Percentiles rank a stretch among this genome's conserved stretches.
phyloP scores from a whole-genome alignment of 2,888 invertebrate genomes.

The Slavum lentiscoides region DNA sequence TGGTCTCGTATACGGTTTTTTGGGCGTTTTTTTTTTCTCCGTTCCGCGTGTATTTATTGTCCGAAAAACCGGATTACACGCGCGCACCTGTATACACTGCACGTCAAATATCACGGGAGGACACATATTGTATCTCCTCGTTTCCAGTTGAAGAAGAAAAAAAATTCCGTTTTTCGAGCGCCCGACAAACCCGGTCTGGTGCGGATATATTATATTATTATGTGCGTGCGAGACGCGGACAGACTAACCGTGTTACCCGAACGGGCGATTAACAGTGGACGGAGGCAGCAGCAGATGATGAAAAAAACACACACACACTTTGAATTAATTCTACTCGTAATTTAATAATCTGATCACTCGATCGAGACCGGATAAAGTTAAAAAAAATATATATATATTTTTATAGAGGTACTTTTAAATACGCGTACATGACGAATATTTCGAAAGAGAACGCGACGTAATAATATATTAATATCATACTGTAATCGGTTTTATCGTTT shows the following conservation, averaged over 20 bases:
- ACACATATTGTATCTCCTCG: slow-evolving; percentile 28
- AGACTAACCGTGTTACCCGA: slow-evolving; percentile 27
- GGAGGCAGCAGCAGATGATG: neutral
- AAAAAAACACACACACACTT: neutral
- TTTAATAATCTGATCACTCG: slow-evolving; percentile 17
- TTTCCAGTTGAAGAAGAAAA: too few species aligned
- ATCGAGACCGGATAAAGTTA: neutral
- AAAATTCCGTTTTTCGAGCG: too few species aligned
- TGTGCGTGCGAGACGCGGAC: too few species aligned
- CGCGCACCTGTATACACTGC: neutral
- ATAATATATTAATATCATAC: too few species aligned
- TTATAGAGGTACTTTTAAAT: too few species aligned
- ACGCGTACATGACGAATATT: too few species aligned
- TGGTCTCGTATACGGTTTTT: slow-evolving; percentile 40
- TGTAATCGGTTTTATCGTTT: too few species aligned
- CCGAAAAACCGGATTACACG: slow-evolving; percentile 47
- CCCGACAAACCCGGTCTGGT: slow-evolving; percentile 17
- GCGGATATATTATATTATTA: neutral
- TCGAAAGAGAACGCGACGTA: too few species aligned
- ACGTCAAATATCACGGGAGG: slow-evolving; percentile 19
- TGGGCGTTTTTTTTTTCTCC: slow-evolving; percentile 34
- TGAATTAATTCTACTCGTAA: slow-evolving; percentile 12
- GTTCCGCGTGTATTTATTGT: slow-evolving; percentile 44
- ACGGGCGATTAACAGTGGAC: neutral
- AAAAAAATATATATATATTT: neutral